phyloP scores from a whole-genome alignment of 2,797 vertebrate species.

The Fratercula arctica region DNA sequence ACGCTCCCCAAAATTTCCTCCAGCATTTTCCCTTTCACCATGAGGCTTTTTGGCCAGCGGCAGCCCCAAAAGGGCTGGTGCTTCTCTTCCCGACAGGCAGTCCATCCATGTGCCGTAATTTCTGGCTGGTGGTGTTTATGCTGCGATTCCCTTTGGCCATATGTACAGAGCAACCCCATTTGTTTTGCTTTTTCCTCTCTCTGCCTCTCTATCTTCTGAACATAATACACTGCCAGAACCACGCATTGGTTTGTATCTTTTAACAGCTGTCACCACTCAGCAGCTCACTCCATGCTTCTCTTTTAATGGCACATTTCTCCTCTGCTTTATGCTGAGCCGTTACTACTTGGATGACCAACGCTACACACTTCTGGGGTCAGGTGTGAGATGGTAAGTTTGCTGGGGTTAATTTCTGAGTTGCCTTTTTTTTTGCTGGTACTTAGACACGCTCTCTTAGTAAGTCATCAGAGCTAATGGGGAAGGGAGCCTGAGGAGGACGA shows the following conservation, averaged over 20 bases:
- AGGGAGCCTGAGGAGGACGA: neutral
- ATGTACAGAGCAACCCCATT: neutral
- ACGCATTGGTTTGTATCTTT: neutral
- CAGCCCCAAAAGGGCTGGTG: neutral
- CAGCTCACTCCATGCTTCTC: neutral
- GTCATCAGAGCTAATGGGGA: conserved; percentile 9
- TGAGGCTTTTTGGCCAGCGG: neutral
- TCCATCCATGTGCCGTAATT: neutral
- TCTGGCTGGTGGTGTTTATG: neutral
- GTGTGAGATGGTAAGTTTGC: neutral
- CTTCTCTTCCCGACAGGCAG: neutral
- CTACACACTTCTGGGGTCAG: neutral
- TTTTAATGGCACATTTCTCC: neutral
- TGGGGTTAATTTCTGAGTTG: conserved; percentile 8
- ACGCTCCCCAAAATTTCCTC: neutral
- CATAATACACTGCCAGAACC: neutral
- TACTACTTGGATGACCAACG: neutral
- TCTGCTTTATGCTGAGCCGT: neutral
- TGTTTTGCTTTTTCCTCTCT: neutral
- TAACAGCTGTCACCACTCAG: neutral
- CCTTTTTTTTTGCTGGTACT: neutral
- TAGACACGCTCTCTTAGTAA: neutral
- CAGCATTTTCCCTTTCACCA: neutral
- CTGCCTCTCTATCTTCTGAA: neutral
- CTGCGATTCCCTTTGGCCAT: neutral